Conservation (phyloP, 2,888 invertebrate genomes). For the Hemicrepidius hirtus region DNA sequence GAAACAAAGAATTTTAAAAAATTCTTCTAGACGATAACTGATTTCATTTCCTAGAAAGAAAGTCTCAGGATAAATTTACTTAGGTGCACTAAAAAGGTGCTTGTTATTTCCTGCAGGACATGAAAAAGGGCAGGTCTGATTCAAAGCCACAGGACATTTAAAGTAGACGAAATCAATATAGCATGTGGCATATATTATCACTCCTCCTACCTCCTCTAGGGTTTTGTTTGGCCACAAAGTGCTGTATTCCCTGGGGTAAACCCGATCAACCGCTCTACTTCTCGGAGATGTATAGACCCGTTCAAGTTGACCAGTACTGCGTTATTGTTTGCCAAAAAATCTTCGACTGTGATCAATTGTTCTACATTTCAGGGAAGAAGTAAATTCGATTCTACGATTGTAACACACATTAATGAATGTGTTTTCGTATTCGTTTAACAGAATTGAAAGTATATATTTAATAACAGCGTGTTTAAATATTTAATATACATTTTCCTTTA, state of each 20-base stretch:
- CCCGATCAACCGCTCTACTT: slow-evolving; percentile 59
- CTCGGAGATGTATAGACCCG: slow-evolving; percentile 59
- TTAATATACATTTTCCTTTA: too few relatives aligned
- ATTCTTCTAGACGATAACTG: not conserved
- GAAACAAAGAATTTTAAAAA: slow-evolving; percentile 16
- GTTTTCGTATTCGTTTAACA: too few relatives aligned
- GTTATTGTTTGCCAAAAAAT: slow-evolving; percentile 51
- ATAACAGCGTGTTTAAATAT: too few relatives aligned
- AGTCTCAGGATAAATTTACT: slow-evolving; percentile 25
- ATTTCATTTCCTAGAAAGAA: not conserved
- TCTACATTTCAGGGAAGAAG: slow-evolving; percentile 8
- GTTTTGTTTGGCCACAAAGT: slow-evolving; percentile 54
- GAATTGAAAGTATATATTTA: too few relatives aligned
- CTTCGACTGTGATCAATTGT: slow-evolving; percentile 33
- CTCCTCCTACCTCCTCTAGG: slow-evolving; percentile 45
- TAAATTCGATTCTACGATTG: too few relatives aligned
- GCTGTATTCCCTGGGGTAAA: slow-evolving; percentile 58
- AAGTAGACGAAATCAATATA: slow-evolving; percentile 49
- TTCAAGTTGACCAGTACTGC: slow-evolving; percentile 56
- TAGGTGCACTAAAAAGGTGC: slow-evolving; percentile 29
- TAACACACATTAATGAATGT: too few relatives aligned
- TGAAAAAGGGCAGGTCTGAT: slow-evolving; percentile 43
- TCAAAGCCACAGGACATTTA: slow-evolving; percentile 44
- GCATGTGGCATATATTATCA: slow-evolving; percentile 50
- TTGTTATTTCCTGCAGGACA: slow-evolving; percentile 23